Conservation (phyloP, 2,888 invertebrate genomes). For the Adineta ricciae region DNA sequence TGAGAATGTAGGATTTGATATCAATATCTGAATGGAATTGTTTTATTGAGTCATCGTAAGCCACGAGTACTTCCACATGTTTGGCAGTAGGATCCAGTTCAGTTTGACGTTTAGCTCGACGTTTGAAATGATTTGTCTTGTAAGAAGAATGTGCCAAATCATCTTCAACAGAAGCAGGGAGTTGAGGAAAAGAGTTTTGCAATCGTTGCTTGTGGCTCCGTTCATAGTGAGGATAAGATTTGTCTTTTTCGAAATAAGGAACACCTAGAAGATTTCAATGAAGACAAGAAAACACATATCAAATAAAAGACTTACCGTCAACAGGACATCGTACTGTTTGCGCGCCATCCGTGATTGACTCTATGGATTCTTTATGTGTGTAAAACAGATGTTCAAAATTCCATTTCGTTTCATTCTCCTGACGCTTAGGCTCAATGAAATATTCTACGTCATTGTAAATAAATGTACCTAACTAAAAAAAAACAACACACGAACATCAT, state of each 20-base stretch:
- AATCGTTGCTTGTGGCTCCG: too few species aligned
- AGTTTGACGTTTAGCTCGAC: not conserved
- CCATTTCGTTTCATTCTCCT: not conserved
- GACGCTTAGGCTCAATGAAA: not conserved
- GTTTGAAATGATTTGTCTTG: too few species aligned
- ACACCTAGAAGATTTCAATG: not conserved
- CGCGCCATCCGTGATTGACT: too few species aligned
- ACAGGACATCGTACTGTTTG: not conserved
- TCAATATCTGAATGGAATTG: not conserved
- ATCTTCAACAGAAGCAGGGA: too few species aligned
- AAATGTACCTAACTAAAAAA: not conserved
- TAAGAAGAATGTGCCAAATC: too few species aligned
- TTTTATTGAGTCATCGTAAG: not conserved
- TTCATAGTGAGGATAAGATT: not conserved
- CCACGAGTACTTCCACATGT: not conserved
- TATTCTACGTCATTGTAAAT: not conserved
- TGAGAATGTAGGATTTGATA: not conserved
- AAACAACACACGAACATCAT: too few species aligned
- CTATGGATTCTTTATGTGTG: not conserved
- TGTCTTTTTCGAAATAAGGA: not conserved
- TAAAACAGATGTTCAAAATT: slow-evolving; percentile 9
- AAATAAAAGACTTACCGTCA: not conserved
- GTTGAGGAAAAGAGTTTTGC: too few species aligned
- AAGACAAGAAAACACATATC: not conserved
- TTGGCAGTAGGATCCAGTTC: not conserved